phyloP scores from a whole-genome alignment of 2,888 invertebrate species.

The Thyatira batis region DNA sequence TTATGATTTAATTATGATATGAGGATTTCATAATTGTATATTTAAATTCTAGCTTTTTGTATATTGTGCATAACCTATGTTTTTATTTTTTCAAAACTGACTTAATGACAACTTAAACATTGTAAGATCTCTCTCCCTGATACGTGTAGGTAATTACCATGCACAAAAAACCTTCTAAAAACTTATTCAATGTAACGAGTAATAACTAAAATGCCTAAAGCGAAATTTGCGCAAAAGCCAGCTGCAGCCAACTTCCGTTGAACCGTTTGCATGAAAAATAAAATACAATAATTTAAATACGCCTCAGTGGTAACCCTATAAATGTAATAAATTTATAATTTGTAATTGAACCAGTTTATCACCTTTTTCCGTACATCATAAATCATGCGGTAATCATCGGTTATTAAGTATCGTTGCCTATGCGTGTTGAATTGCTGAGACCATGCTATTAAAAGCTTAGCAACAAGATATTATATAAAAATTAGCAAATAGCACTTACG shows the following conservation, averaged over 20 bases:
- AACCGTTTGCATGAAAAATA: not conserved
- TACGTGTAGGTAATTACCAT: too few relatives aligned
- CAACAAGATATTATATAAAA: not conserved
- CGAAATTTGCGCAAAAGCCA: not conserved
- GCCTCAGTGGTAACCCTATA: not conserved
- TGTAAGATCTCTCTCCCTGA: too few relatives aligned
- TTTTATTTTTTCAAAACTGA: too few relatives aligned
- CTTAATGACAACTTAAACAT: too few relatives aligned
- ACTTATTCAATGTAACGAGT: not conserved
- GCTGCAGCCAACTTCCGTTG: not conserved
- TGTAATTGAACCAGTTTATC: slow-evolving; percentile 3
- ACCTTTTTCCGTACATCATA: not conserved
- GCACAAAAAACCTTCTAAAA: too few relatives aligned
- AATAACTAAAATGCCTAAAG: not conserved
- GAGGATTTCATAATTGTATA: too few relatives aligned
- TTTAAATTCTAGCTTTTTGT: too few relatives aligned
- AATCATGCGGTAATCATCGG: slow-evolving; percentile 2
- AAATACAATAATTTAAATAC: not conserved
- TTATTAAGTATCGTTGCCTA: slow-evolving; percentile 20
- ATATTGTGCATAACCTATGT: too few relatives aligned
- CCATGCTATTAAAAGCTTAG: slow-evolving; percentile 9
- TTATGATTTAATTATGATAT: too few relatives aligned
- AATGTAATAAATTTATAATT: not conserved
- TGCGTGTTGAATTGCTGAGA: slow-evolving; percentile 27
- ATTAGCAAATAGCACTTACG: slow-evolving; percentile 52